phyloP scores from a whole-genome alignment of 2,113 vertebrate genomes.

The Oreochromis aureus region DNA sequence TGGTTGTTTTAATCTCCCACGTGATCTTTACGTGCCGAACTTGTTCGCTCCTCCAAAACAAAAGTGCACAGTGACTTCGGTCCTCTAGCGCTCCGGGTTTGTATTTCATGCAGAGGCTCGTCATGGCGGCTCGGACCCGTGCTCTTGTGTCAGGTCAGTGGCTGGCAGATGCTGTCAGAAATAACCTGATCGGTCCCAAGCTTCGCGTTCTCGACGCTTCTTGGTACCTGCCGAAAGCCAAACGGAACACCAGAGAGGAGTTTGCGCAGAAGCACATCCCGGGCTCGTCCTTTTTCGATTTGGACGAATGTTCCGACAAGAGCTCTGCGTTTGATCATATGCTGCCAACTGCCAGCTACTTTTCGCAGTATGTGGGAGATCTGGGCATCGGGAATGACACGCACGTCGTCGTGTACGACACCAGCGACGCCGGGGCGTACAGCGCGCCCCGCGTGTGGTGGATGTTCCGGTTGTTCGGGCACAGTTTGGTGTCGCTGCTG shows the following conservation, averaged over 20 bases:
- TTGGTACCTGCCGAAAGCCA: constrained; percentile 85
- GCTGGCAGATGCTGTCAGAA: constrained; percentile 80
- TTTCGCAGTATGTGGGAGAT: constrained; percentile 77
- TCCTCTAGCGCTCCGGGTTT: background rate
- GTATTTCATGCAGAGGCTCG: background rate
- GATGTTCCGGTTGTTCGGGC: constrained; percentile 94
- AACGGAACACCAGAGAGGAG: constrained; percentile 75
- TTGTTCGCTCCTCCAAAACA: background rate
- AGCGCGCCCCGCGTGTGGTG: constrained; percentile 90
- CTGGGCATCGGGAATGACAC: constrained; percentile 83
- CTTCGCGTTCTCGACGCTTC: constrained; percentile 85
- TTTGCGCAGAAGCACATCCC: constrained; percentile 83
- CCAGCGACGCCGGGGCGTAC: constrained; percentile 84
- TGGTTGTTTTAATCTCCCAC: background rate
- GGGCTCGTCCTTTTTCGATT: constrained; percentile 83
- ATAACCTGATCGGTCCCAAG: constrained; percentile 65
- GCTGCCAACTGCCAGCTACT: constrained; percentile 76
- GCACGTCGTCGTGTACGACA: constrained; percentile 90
- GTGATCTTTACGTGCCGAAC: background rate
- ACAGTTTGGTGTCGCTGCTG: constrained; percentile 82
- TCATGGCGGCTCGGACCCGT: constrained; percentile 78
- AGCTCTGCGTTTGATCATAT: constrained; percentile 83
- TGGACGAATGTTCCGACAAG: constrained; percentile 83
- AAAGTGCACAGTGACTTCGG: background rate
- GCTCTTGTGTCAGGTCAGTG: constrained; percentile 83